These are phyloP conservation scores for Podarcis cretensis DNA, from an alignment of 2,113 vertebrate genomes.

Conservation along the genomic window DNA sequence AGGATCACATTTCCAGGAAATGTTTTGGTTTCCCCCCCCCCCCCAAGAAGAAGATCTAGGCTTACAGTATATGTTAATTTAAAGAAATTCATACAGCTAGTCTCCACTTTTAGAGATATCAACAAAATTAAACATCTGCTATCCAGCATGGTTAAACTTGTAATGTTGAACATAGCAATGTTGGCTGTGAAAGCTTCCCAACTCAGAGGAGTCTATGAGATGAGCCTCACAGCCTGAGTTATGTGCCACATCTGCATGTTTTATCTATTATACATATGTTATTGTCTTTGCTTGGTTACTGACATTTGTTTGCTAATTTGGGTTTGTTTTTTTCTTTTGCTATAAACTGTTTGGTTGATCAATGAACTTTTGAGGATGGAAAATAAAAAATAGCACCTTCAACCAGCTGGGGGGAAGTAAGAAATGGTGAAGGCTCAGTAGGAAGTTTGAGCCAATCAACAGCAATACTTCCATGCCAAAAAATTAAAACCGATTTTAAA, in stretches of 20 bases:
- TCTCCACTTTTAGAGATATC: no score
- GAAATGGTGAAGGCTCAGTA: not conserved
- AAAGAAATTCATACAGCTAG: no score
- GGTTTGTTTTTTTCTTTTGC: not conserved
- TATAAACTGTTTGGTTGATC: no score
- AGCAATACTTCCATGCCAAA: not conserved
- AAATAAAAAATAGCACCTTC: not conserved
- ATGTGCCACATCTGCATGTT: not conserved
- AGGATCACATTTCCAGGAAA: not conserved
- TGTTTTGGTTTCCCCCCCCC: fast-evolving
- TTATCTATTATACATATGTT: not conserved
- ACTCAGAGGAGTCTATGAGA: not conserved
- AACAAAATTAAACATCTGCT: not conserved
- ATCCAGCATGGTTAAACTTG: not conserved
- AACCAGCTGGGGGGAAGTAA: not conserved
- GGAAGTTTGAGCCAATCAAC: not conserved
- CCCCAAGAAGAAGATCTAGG: not conserved
- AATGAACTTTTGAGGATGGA: no score
- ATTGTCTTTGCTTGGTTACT: no score
- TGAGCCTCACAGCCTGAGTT: not conserved
- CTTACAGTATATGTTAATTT: no score
- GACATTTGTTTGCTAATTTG: no score
- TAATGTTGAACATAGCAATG: not conserved
- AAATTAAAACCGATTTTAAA: not conserved
- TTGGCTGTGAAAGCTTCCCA: not conserved